phyloP scores from a whole-genome alignment of 2,888 invertebrate genomes.

The Matsumyia berberina region DNA sequence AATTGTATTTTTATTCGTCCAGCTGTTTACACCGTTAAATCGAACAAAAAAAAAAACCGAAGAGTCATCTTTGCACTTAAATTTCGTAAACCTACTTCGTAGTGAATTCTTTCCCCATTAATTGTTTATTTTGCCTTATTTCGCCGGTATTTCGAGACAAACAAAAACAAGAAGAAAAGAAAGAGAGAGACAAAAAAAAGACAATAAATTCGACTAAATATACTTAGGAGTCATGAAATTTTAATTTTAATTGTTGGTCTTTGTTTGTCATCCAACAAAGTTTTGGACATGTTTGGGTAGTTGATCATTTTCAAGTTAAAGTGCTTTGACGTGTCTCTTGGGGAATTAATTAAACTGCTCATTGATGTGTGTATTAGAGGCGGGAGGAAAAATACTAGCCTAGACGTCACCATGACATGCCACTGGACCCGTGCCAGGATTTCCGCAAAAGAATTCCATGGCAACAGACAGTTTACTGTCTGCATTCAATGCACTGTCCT shows the following conservation, averaged over 20 bases:
- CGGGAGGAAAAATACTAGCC: background rate
- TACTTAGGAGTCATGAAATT: constrained; percentile 12
- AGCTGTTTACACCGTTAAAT: background rate
- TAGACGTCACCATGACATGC: constrained; percentile 17
- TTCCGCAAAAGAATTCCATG: background rate
- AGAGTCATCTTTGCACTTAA: background rate
- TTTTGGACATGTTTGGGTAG: background rate
- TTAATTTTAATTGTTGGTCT: background rate
- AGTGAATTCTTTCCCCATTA: constrained; percentile 8
- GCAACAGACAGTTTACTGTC: constrained; percentile 19
- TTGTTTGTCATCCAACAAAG: constrained; percentile 14
- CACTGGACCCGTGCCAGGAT: constrained; percentile 15
- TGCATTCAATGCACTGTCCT: constrained; percentile 4
- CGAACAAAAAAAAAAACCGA: background rate
- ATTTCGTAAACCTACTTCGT: background rate
- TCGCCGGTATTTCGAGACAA: constrained; percentile 8
- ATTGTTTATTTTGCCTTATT: constrained; percentile 25
- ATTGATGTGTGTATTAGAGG: background rate
- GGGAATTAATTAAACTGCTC: constrained; percentile 1
- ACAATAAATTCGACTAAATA: constrained; percentile 4
- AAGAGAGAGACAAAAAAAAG: background rate
- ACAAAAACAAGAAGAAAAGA: background rate
- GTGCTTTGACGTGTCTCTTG: constrained; percentile 21
- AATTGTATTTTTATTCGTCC: constrained; percentile 16
- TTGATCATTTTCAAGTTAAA: background rate